Evolutionary conservation across 2,797 vertebrate genomes (phyloP).

Genomic region (Synanceia verrucosa): DNA sequence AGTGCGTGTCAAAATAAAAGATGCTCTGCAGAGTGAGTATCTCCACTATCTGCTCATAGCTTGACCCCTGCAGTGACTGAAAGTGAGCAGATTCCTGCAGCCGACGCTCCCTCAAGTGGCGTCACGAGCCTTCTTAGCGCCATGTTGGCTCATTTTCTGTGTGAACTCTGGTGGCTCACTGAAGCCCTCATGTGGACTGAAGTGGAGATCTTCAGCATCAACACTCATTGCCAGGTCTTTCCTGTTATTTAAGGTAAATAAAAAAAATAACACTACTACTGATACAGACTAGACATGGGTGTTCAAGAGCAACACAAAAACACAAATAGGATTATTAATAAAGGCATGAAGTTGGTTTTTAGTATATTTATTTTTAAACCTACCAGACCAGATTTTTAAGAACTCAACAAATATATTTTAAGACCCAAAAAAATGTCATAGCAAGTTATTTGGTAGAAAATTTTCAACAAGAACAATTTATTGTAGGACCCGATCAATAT

Average conservation of each 20-base stretch:
- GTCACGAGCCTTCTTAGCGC: not conserved
- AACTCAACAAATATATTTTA: too few relatives aligned
- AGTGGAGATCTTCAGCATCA: not conserved
- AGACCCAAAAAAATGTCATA: too few relatives aligned
- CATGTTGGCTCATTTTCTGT: not conserved
- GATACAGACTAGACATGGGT: not conserved
- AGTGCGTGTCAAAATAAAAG: conserved; percentile 33
- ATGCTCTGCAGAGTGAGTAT: not conserved
- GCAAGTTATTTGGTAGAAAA: too few relatives aligned
- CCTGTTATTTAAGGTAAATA: too few relatives aligned
- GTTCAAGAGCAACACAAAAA: not conserved
- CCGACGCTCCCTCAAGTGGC: conserved; percentile 51
- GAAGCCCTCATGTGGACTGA: conserved; percentile 51
- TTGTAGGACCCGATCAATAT: too few relatives aligned
- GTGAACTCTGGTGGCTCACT: conserved; percentile 19
- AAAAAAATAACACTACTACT: too few relatives aligned
- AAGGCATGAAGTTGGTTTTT: not conserved
- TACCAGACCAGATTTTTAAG: too few relatives aligned
- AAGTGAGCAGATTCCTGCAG: conserved; percentile 12
- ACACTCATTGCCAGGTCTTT: too few relatives aligned
- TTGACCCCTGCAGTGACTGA: conserved; percentile 7
- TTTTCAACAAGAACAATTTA: too few relatives aligned
- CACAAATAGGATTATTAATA: not conserved
- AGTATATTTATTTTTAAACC: not conserved
- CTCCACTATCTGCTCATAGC: not conserved